Conservation (phyloP, 2,797 vertebrate genomes). For the Bufotes viridis region DNA sequence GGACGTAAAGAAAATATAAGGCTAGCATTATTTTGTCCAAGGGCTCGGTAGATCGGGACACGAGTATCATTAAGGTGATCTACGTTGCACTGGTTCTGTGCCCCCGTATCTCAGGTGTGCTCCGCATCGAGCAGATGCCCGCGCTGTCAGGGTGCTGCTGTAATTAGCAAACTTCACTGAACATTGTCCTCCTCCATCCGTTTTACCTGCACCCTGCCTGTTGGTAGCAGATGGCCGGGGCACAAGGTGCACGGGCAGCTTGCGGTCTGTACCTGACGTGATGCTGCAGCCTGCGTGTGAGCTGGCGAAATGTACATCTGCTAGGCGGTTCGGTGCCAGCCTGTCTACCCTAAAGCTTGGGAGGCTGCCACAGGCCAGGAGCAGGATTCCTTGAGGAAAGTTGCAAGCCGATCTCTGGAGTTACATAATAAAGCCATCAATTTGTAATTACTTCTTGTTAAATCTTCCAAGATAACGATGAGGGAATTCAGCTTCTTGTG, state of each 20-base stretch:
- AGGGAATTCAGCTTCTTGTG: slow-evolving; percentile 26
- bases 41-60: background rate
- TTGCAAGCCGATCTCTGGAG: background rate
- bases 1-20: background rate
- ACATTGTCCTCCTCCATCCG: slow-evolving; percentile 43
- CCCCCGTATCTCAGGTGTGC: background rate
- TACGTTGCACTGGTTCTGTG: background rate
- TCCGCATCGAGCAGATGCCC: slow-evolving; percentile 30
- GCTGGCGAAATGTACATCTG: slow-evolving; percentile 46
- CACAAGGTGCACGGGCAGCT: slow-evolving; percentile 22
- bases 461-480: background rate
- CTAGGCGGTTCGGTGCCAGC: slow-evolving; percentile 28
- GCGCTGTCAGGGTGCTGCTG: slow-evolving; percentile 33
- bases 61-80: background rate
- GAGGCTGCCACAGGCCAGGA: slow-evolving; percentile 38
- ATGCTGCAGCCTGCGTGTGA: slow-evolving; percentile 32
- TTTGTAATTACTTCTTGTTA: slow-evolving; percentile 51
- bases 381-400: slow-evolving; percentile 50
- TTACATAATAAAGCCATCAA: slow-evolving; percentile 56
- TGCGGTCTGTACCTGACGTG: slow-evolving; percentile 19
- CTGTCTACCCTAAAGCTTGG: slow-evolving; percentile 34
- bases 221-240: slow-evolving; percentile 48
- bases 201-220: slow-evolving; percentile 52
- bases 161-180: slow-evolving; percentile 51
- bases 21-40: background rate